These are phyloP conservation scores for Drosophila lacteicornis DNA, from an alignment of 1,140 invertebrate genomes.

Conservation along the genomic window DNA sequence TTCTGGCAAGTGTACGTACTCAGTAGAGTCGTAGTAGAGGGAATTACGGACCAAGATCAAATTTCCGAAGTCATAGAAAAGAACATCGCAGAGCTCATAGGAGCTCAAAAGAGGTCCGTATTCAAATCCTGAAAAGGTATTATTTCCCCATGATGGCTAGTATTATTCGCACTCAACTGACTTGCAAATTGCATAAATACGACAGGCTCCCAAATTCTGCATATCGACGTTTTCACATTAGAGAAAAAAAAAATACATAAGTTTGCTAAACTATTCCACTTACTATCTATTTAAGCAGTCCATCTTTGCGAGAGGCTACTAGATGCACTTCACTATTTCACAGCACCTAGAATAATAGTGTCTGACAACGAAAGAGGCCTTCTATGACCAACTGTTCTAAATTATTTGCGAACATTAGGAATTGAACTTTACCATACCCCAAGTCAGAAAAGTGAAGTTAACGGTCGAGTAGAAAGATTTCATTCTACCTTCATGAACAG, in stretches of 20 bases:
- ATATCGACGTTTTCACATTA: not conserved
- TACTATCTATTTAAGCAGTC: not conserved
- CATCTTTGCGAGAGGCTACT: slow-evolving; percentile 1
- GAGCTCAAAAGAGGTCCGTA: too few species aligned
- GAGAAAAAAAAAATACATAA: not conserved
- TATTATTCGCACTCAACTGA: not conserved
- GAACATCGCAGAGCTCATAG: not conserved
- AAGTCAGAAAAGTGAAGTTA: not conserved
- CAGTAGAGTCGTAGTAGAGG: too few species aligned
- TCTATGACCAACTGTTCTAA: not conserved
- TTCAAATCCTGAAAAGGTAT: not conserved
- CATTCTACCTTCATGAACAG: not conserved
- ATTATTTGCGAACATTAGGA: not conserved
- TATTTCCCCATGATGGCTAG: not conserved
- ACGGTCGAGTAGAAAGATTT: slow-evolving; percentile 8
- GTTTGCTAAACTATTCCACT: not conserved
- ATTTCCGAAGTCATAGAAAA: too few species aligned
- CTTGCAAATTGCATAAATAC: not conserved
- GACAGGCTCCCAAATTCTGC: not conserved
- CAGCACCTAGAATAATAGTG: not conserved
- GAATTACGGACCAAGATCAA: too few species aligned
- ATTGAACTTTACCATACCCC: not conserved
- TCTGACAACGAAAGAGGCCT: too few species aligned
- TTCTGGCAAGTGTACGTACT: too few species aligned
- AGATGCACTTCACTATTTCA: slow-evolving; percentile 14